Conservation (phyloP, 2,797 vertebrate genomes). For the Sarcophilus harrisii region DNA sequence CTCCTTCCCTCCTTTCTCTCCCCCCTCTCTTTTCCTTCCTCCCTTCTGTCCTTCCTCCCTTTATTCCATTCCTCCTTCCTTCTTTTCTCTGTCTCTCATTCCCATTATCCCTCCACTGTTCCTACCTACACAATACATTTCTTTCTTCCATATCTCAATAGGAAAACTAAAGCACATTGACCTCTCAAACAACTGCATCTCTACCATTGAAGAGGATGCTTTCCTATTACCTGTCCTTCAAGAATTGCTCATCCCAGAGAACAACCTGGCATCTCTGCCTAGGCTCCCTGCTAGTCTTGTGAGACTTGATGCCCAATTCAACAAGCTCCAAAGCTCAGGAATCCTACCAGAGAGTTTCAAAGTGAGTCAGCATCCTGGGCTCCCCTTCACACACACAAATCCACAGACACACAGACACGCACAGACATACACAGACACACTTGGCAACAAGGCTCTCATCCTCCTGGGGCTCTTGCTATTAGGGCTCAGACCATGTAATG, state of each 20-base stretch:
- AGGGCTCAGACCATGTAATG: background rate
- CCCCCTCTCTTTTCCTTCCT: background rate
- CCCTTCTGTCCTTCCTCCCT: background rate
- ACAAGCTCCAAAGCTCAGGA: constrained; percentile 85
- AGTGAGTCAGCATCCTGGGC: constrained; percentile 72
- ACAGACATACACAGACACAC: too few species aligned
- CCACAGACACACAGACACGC: too few species aligned
- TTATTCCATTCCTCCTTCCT: background rate
- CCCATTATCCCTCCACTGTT: background rate
- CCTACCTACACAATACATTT: background rate
- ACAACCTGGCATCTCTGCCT: constrained; percentile 85
- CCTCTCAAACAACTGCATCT: constrained; percentile 88
- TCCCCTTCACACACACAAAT: fast-evolving
- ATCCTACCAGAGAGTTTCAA: constrained; percentile 85
- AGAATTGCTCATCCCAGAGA: constrained; percentile 87
- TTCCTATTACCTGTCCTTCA: constrained; percentile 86
- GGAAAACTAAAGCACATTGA: constrained; percentile 89
- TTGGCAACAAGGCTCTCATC: background rate
- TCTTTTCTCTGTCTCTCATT: background rate
- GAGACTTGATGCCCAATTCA: constrained; percentile 85
- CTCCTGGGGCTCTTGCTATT: background rate
- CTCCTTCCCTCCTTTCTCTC: background rate
- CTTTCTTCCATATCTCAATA: constrained; percentile 60
- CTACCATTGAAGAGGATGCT: constrained; percentile 81
- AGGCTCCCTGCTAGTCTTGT: constrained; percentile 84